Evolutionary conservation across 2,113 vertebrate species (phyloP).

Genomic region (Canis aureus): DNA sequence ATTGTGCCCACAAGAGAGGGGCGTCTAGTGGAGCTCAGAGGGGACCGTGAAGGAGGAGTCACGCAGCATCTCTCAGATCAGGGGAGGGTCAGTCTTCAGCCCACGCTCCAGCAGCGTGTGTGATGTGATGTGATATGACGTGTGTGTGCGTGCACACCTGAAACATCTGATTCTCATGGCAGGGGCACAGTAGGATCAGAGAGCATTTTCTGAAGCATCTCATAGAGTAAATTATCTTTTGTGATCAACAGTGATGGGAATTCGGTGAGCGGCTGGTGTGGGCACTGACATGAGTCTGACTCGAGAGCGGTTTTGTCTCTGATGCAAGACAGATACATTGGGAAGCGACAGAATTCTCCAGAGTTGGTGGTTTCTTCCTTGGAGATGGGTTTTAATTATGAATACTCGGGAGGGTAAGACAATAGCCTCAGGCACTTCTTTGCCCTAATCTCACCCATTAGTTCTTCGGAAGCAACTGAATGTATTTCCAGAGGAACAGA

Average conservation of each 20-base stretch:
- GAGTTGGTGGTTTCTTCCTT: neutral
- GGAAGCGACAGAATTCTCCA: neutral
- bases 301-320: neutral
- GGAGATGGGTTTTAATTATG: neutral
- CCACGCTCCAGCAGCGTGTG: accelerated
- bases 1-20: neutral
- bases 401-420: slow-evolving; percentile 65
- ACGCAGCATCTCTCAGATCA: neutral
- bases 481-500: neutral
- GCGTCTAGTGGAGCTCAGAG: neutral
- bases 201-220: neutral
- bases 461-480: neutral
- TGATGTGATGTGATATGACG: neutral
- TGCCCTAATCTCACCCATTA: slow-evolving; percentile 45
- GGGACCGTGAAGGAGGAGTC: neutral
- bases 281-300: neutral
- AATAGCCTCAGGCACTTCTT: slow-evolving; percentile 34
- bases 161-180: neutral
- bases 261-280: neutral
- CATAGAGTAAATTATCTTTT: neutral
- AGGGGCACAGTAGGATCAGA: neutral
- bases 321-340: neutral
- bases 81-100: accelerated
- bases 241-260: neutral
- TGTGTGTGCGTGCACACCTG: neutral